Base-by-base conservation (phyloP, 2,113 vertebrate species). In the Ptychochromis oligacanthus region DNA sequence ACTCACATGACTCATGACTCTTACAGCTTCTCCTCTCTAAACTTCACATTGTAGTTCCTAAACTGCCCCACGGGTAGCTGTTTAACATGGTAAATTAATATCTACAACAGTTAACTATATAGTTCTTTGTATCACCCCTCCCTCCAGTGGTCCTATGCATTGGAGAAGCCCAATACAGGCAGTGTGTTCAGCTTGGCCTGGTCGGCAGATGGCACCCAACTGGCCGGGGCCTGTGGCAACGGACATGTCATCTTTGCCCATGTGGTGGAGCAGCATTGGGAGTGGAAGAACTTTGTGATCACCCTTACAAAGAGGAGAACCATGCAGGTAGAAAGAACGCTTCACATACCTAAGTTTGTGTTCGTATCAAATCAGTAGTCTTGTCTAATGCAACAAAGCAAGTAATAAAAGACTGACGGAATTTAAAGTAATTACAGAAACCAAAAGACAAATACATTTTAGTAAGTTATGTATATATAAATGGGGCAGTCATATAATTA, bases 201-300 rank as follows among this genome's bases (percentile, higher is more conserved):
- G 98, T 99, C 97, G 14, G 83, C 96, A 10, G 98, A 99, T 46
- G 98, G 98, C 83, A 98, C 97, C 43, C 98, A 99, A 81, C 95
- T 99, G 49, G 97, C 98, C 0, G 98, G 97, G 22, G 98, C 98
- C 0, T 99, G 98, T 60, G 97, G 96, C 12, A 99, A 99, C 0
- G 98, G 98, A 24, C 98, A 99, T 3, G 98, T 99, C 79, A 95
- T 99, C 87, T 99, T 99, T 90, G 98, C 98, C 86, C 98, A 99
- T 36, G 93, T 99, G 28, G 95, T 99, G 92, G 98, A 99, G 46
- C 98, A 99, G 4, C 96, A 91, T 7, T 99, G 98, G 98, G 97
- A 99, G 83, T 99, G 98, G 98, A 98, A 96, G 89, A 97, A 97
- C 94, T 97, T 98, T 79, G 93, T 97, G 93, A 94, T 99, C 74